Percentiles rank a stretch among this genome's conserved stretches.
These are phyloP conservation scores for Coenonympha glycerion DNA, from an alignment of 2,888 invertebrate species.

Conservation along the genomic window DNA sequence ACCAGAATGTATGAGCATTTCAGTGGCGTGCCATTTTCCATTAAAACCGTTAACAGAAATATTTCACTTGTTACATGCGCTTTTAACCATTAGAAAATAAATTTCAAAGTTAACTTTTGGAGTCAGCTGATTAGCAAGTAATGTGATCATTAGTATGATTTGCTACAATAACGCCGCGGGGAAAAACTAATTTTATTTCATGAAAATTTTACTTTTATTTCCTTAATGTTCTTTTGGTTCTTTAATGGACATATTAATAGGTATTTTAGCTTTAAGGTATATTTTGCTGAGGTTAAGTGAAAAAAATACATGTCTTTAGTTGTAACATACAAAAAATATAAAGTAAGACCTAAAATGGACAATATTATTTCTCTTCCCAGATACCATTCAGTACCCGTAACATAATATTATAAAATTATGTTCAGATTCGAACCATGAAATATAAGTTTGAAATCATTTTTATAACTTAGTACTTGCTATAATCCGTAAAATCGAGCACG, in stretches of 20 bases:
- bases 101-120: constrained; percentile 25
- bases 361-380: no score
- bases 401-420: no score
- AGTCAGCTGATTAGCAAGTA: constrained; percentile 20
- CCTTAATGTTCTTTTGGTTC: background rate
- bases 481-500: no score
- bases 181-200: constrained; percentile 18
- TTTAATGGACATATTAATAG: background rate
- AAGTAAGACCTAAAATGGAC: no score
- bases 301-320: no score
- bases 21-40: constrained; percentile 24
- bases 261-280: background rate
- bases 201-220: background rate
- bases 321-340: no score
- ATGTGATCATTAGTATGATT: constrained; percentile 26
- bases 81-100: constrained; percentile 24
- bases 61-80: constrained; percentile 25
- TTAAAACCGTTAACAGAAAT: constrained; percentile 23
- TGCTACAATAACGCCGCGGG: constrained; percentile 16
- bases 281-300: no score
- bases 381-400: no score
- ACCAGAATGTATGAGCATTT: constrained; percentile 3
- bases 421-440: no score
- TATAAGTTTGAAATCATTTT: no score
- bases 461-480: no score